A percentile compares a stretch with the other conserved stretches of the same genome.
Evolutionary conservation across 2,888 invertebrate species (phyloP).

Genomic region (Zeuzera pyrina): DNA sequence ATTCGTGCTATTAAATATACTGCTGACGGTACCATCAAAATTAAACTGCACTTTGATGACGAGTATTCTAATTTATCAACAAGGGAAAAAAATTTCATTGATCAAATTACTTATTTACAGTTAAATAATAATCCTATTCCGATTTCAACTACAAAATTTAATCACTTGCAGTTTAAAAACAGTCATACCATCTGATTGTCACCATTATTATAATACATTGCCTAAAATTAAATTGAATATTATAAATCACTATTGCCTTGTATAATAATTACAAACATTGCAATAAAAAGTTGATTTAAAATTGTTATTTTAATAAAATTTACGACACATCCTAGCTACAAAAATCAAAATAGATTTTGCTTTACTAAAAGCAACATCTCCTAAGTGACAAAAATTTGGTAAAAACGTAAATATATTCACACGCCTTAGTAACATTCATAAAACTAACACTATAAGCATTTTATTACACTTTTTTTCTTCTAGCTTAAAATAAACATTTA

Average conservation of each 20-base stretch:
- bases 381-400: background rate
- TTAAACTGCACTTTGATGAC: conserved; percentile 13
- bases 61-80: conserved; percentile 10
- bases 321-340: background rate
- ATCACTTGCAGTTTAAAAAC: conserved; percentile 1
- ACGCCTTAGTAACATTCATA: background rate
- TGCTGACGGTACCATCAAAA: conserved; percentile 8
- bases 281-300: background rate
- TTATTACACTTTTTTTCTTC: background rate
- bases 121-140: background rate
- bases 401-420: background rate
- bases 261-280: background rate
- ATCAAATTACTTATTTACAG: background rate
- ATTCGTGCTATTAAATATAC: conserved; percentile 12
- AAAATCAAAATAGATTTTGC: background rate
- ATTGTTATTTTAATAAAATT: no score
- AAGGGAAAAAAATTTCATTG: conserved; percentile 4
- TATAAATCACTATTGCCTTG: background rate
- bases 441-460: background rate
- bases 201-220: background rate
- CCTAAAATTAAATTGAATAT: background rate
- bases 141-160: background rate
- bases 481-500: no score
- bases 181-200: conserved; percentile 1
- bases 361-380: background rate